Conservation (phyloP, 2,888 invertebrate species). For the Blastobasis lacticolella region DNA sequence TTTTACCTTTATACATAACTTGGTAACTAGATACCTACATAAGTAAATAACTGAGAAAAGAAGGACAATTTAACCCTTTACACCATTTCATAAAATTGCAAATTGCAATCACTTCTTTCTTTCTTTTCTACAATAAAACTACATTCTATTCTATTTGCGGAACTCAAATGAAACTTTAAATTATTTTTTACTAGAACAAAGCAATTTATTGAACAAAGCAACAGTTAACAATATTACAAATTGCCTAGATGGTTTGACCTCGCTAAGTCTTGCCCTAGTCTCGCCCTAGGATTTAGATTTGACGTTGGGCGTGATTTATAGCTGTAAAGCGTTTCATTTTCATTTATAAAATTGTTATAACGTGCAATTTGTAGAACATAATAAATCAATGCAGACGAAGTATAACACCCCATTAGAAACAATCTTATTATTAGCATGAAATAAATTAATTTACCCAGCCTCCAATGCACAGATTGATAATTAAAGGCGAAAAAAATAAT, state of each 20-base stretch:
- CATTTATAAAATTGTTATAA: neutral
- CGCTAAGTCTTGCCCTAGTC: neutral
- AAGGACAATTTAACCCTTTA: too few species aligned
- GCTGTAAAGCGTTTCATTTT: neutral
- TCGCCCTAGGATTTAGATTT: neutral
- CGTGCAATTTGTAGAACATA: neutral
- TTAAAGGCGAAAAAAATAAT: slow-evolving; percentile 3
- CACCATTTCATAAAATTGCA: too few species aligned
- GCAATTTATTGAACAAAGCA: too few species aligned
- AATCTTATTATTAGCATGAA: neutral
- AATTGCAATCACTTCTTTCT: too few species aligned
- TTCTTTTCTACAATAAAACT: too few species aligned
- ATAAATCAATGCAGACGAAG: too few species aligned
- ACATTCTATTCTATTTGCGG: too few species aligned
- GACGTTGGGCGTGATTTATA: slow-evolving; percentile 1
- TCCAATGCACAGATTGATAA: neutral
- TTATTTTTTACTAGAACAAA: too few species aligned
- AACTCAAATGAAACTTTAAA: too few species aligned
- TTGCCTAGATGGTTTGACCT: neutral
- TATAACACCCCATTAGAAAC: neutral
- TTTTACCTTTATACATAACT: too few species aligned
- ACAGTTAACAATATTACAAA: neutral
- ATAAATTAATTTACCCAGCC: neutral
- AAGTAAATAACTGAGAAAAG: too few species aligned
- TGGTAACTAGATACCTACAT: too few species aligned